Conservation (phyloP, 2,888 invertebrate species). For the Leucophenga montana region DNA sequence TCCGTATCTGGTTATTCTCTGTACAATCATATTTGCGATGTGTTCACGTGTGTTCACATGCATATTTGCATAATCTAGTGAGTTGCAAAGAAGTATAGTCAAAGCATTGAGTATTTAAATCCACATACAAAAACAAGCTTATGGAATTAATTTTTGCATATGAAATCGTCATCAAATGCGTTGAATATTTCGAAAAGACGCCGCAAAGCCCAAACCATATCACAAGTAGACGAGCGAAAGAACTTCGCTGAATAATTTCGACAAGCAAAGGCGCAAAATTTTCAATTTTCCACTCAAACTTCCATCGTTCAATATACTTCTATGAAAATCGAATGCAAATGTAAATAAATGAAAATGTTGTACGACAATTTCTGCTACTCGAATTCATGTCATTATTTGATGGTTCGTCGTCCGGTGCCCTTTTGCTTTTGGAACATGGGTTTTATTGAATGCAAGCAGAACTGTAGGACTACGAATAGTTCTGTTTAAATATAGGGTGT, state of each 20-base stretch:
- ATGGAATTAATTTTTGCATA: conserved; percentile 25
- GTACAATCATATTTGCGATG: not conserved
- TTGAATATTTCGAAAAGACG: conserved; percentile 5
- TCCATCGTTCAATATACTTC: not conserved
- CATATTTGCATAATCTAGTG: not conserved
- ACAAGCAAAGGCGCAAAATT: conserved; percentile 14
- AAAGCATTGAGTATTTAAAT: conserved; percentile 24
- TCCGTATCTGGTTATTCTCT: too few relatives aligned
- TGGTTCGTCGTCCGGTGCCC: not conserved
- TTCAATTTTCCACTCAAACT: conserved; percentile 23
- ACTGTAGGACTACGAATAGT: not conserved
- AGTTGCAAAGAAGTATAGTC: not conserved
- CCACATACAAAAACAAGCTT: conserved; percentile 25
- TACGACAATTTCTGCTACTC: conserved; percentile 13
- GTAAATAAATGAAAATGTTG: conserved; percentile 20
- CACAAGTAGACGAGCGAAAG: too few relatives aligned
- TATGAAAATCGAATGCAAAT: conserved; percentile 26
- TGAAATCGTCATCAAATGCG: conserved; percentile 11
- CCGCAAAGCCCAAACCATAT: too few relatives aligned
- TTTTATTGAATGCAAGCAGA: not conserved
- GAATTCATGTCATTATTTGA: not conserved
- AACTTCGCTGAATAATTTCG: conserved; percentile 3
- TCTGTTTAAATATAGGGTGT: too few relatives aligned
- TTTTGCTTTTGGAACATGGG: conserved; percentile 16
- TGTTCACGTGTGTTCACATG: not conserved